phyloP scores from a whole-genome alignment of 1,140 invertebrate genomes.

The Euglossa dilemma region DNA sequence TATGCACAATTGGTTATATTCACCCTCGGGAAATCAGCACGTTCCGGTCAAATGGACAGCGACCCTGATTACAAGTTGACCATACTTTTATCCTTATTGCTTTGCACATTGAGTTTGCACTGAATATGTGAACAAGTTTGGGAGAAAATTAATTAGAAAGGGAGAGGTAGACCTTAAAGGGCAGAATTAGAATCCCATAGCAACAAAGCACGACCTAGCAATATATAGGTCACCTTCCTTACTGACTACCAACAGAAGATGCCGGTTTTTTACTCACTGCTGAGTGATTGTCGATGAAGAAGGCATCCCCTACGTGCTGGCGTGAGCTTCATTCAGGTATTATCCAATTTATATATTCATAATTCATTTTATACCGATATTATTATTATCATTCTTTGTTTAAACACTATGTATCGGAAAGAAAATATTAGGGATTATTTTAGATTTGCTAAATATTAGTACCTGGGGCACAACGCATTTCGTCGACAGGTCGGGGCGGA shows the following conservation, averaged over 20 bases:
- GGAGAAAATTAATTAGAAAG: conserved; percentile 60
- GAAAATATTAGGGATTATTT: conserved; percentile 63
- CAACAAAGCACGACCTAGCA: conserved; percentile 81
- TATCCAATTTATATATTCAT: conserved; percentile 83
- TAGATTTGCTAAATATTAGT: conserved; percentile 65
- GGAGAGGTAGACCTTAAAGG: conserved; percentile 70
- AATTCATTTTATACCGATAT: conserved; percentile 81
- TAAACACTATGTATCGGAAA: conserved; percentile 69
- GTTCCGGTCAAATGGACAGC: conserved; percentile 54
- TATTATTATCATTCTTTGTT: conserved; percentile 79
- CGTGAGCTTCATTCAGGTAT: conserved; percentile 82
- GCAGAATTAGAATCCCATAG: conserved; percentile 79
- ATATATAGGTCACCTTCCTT: conserved; percentile 82
- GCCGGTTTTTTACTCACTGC: conserved; percentile 82
- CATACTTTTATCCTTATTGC: conserved; percentile 60
- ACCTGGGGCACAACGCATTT: conserved; percentile 65
- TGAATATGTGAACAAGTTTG: conserved; percentile 63
- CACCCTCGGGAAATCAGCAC: conserved; percentile 49
- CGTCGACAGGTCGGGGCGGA: conserved; percentile 66
- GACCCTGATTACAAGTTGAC: conserved; percentile 58
- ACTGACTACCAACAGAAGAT: conserved; percentile 83
- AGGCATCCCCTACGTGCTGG: conserved; percentile 82
- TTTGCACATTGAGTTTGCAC: conserved; percentile 68
- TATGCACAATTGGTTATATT: conserved; percentile 59
- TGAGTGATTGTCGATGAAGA: conserved; percentile 83